phyloP scores from a whole-genome alignment of 2,113 vertebrate genomes.

The Alouatta palliata region DNA sequence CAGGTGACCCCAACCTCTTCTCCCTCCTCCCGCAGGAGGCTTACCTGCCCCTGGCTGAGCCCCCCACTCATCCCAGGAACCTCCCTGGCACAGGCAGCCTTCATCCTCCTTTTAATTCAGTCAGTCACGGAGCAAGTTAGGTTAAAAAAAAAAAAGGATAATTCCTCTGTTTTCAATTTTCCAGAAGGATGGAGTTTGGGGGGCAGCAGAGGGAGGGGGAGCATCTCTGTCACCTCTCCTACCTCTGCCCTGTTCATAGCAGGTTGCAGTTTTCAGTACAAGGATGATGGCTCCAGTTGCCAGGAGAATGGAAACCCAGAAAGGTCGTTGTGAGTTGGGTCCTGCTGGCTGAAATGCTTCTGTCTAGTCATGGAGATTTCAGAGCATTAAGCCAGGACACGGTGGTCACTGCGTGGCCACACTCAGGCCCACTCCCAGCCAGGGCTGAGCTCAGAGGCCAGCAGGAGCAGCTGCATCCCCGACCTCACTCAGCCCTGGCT shows the following conservation, averaged over 20 bases:
- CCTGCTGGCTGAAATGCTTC: accelerated
- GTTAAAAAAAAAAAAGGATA: too few relatives aligned
- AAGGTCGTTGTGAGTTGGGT: accelerated
- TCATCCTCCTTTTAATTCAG: neutral
- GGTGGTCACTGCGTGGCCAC: accelerated
- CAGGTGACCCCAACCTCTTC: neutral
- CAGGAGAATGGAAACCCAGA: accelerated
- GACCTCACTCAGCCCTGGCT: too few relatives aligned
- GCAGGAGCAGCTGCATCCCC: neutral
- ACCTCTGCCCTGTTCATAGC: accelerated
- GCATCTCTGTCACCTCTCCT: accelerated
- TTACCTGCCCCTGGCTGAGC: accelerated
- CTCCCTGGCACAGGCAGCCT: neutral
- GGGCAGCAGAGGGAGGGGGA: accelerated
- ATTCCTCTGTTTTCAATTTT: neutral
- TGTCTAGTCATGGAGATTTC: accelerated
- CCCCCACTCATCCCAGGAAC: neutral
- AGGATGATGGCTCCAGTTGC: neutral
- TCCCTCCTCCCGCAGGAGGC: accelerated
- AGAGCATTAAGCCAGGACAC: neutral
- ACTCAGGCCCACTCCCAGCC: neutral
- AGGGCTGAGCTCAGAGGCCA: neutral
- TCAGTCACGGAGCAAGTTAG: neutral
- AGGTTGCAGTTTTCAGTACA: accelerated
- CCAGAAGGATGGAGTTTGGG: neutral